Percentiles rank a stretch among this genome's conserved stretches.
phyloP scores from a whole-genome alignment of 2,888 invertebrate species.

The Sussaba pulchella region DNA sequence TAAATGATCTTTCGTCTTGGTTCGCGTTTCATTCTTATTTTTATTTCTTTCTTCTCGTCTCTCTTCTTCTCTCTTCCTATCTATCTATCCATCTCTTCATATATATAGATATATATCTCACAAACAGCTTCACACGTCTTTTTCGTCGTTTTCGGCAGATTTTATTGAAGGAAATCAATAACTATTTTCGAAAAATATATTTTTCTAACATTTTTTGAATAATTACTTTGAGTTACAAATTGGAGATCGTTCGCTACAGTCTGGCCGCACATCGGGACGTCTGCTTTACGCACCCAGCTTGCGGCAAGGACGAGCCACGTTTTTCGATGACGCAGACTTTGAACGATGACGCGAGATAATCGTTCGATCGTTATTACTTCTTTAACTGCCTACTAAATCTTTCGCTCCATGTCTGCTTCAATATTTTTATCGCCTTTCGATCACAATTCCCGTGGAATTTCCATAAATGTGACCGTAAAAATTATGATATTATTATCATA shows the following conservation, averaged over 20 bases:
- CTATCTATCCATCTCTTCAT: not conserved
- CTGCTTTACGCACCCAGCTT: not conserved
- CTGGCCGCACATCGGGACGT: not conserved
- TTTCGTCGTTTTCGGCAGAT: too few species aligned
- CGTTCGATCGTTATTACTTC: not conserved
- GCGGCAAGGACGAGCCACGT: constrained; percentile 35
- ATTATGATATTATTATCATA: too few species aligned
- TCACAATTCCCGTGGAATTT: too few species aligned
- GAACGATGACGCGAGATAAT: constrained; percentile 36
- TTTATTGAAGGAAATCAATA: too few species aligned
- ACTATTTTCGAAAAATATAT: too few species aligned
- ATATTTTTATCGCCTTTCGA: too few species aligned
- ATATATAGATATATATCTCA: too few species aligned
- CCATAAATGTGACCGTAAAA: too few species aligned
- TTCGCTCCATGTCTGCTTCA: not conserved
- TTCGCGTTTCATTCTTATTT: not conserved
- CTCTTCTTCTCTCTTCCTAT: not conserved
- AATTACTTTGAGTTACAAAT: too few species aligned
- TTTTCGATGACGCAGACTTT: constrained; percentile 43
- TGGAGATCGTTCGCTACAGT: not conserved
- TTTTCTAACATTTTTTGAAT: too few species aligned
- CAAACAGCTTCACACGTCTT: too few species aligned
- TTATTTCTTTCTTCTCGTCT: not conserved
- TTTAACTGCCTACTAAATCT: not conserved
- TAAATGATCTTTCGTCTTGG: constrained; percentile 21